Conservation (phyloP, 2,888 invertebrate genomes). For the Xanthia togata region DNA sequence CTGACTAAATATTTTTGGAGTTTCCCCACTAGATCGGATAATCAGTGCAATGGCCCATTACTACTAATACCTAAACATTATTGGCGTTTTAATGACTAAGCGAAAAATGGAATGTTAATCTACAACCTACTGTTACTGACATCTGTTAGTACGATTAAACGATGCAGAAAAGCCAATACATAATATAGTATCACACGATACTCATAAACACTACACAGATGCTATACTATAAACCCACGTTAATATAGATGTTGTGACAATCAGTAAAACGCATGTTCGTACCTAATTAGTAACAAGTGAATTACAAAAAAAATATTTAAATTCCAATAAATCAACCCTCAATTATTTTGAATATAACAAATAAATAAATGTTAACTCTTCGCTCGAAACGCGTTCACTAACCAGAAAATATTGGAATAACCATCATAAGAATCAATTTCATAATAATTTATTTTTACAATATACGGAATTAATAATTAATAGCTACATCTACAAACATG, state of each 20-base stretch:
- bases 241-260: conserved; percentile 60
- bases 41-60: conserved; percentile 63
- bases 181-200: conserved; percentile 59
- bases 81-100: conserved; percentile 66
- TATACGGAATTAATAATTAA: conserved; percentile 67
- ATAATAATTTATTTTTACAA: conserved; percentile 69
- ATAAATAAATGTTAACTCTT: conserved; percentile 66
- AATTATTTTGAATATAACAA: conserved; percentile 52
- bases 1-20: conserved; percentile 61
- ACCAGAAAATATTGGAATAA: conserved; percentile 84
- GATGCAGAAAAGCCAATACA: conserved; percentile 64
- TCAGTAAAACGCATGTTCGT: conserved; percentile 55
- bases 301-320: conserved; percentile 44
- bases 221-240: conserved; percentile 54
- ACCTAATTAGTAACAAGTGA: conserved; percentile 70
- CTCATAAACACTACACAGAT: conserved; percentile 62
- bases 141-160: conserved; percentile 74
- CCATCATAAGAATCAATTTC: conserved; percentile 82
- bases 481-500: conserved; percentile 73
- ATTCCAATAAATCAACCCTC: conserved; percentile 50
- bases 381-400: conserved; percentile 78
- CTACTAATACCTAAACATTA: conserved; percentile 62
- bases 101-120: conserved; percentile 83
- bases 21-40: conserved; percentile 56
- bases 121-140: conserved; percentile 81